Evolutionary conservation across 2,888 invertebrate genomes (phyloP).

Genomic region (Embidobia sp.): DNA sequence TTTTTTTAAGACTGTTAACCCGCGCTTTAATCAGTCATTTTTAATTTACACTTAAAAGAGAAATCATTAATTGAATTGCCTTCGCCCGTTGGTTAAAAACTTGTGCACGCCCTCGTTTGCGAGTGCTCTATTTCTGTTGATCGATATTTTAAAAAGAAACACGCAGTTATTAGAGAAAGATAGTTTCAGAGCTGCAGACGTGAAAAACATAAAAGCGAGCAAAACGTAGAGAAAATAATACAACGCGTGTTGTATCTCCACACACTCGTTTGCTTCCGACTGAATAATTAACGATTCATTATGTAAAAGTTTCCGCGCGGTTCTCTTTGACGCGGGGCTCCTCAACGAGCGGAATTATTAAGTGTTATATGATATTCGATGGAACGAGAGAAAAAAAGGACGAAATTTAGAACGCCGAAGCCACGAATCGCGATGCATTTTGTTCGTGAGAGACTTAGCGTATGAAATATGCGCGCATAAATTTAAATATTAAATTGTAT

Average conservation of each 20-base stretch:
- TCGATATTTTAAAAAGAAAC: no score
- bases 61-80: no score
- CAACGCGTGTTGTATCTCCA: slow-evolving; percentile 28
- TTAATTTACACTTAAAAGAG: no score
- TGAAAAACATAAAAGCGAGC: no score
- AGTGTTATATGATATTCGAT: slow-evolving; percentile 45
- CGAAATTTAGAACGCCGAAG: slow-evolving; percentile 49
- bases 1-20: no score
- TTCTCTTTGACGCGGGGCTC: slow-evolving; percentile 34
- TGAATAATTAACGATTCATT: slow-evolving; percentile 52
- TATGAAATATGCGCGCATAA: slow-evolving; percentile 62
- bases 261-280: slow-evolving; percentile 28
- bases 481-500: slow-evolving; percentile 63
- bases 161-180: no score
- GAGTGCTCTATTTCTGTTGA: no score
- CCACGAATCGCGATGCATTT: slow-evolving; percentile 56
- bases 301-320: slow-evolving; percentile 35
- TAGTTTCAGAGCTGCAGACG: no score
- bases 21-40: no score
- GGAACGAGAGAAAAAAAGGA: slow-evolving; percentile 23
- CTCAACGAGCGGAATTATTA: slow-evolving; percentile 52
- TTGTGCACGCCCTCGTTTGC: no score
- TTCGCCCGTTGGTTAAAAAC: no score
- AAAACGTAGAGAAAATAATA: no score
- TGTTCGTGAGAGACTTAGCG: slow-evolving; percentile 58